phyloP scores from a whole-genome alignment of 1,140 invertebrate species.

The Aphis gossypii region DNA sequence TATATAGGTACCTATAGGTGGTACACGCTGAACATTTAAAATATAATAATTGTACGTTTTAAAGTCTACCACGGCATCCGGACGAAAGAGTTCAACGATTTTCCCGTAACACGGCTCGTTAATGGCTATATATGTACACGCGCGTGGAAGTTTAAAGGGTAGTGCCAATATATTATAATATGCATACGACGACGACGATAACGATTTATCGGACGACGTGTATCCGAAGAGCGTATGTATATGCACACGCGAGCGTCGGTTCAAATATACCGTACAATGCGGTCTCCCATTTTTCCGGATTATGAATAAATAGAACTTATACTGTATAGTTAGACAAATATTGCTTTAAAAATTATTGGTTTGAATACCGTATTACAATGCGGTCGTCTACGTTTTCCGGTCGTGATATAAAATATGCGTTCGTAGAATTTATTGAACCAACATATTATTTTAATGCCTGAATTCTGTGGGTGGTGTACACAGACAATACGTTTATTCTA shows the following conservation, averaged over 20 bases:
- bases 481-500: neutral
- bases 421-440: neutral
- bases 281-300: conserved; percentile 4
- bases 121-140: neutral
- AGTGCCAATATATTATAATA: neutral
- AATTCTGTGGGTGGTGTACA: neutral
- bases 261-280: neutral
- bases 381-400: neutral
- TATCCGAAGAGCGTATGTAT: neutral
- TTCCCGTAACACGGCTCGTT: neutral
- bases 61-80: neutral
- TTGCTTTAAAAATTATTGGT: conserved; percentile 17
- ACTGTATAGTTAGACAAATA: conserved; percentile 11
- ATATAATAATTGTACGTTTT: neutral
- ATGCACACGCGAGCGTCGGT: too few relatives aligned
- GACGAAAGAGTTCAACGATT: neutral
- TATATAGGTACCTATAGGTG: too few relatives aligned
- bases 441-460: conserved; percentile 1
- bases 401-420: neutral
- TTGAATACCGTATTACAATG: neutral
- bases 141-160: neutral
- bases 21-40: neutral
- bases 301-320: neutral
- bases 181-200: neutral
- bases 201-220: neutral